Percentiles rank a stretch among this genome's conserved stretches.
Conservation (phyloP, 2,797 vertebrate species). For the Danio jaintianensis region DNA sequence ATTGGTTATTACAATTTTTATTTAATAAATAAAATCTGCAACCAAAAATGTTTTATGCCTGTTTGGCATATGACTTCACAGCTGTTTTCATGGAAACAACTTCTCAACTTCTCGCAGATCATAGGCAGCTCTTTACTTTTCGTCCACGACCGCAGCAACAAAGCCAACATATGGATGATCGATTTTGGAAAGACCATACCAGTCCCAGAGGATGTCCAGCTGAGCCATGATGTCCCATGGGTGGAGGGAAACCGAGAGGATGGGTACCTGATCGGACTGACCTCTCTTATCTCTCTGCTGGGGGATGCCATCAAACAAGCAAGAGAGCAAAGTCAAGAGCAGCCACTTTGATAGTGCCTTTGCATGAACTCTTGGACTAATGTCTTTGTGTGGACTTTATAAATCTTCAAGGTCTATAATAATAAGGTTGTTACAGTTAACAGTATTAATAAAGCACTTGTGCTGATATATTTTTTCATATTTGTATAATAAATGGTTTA, state of each 20-base stretch:
- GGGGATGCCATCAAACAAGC: conserved; percentile 71
- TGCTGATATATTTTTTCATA: neutral
- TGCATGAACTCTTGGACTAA: neutral
- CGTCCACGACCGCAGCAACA: conserved; percentile 83
- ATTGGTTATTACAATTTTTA: neutral
- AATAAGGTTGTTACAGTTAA: conserved; percentile 13
- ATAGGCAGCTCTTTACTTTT: conserved; percentile 92
- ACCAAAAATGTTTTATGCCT: neutral
- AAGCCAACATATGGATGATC: conserved; percentile 92
- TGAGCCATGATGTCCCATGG: conserved; percentile 85
- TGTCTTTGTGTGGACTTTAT: neutral
- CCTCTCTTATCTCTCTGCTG: conserved; percentile 79
- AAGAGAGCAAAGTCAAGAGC: conserved; percentile 52
- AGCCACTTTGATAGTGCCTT: conserved; percentile 44
- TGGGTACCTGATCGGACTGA: conserved; percentile 86
- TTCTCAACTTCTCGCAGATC: conserved; percentile 72
- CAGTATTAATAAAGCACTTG: conserved; percentile 30
- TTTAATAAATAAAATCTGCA: neutral
- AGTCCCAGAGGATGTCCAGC: conserved; percentile 65
- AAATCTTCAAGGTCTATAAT: neutral
- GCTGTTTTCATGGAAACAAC: neutral
- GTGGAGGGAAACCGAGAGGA: conserved; percentile 85
- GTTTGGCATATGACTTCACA: neutral
- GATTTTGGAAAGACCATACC: conserved; percentile 90
- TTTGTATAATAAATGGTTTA: no score